Base-by-base conservation (phyloP, 1,140 invertebrate genomes). In the Zaprionus africanus region DNA sequence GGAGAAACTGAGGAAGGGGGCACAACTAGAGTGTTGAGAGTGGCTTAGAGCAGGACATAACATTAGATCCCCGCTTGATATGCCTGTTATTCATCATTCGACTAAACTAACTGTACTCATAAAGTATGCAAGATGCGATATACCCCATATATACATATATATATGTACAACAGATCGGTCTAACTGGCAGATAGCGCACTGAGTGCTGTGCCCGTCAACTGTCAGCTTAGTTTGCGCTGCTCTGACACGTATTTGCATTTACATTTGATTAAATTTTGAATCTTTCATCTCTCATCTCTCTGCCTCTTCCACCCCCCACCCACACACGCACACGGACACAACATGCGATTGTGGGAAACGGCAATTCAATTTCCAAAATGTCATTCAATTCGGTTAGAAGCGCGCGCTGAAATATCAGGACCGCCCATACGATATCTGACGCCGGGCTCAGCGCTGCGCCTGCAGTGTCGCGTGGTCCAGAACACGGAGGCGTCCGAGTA, bases 341-440 rank as follows among this genome's bases (percentile, higher is more conserved):
- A 74, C 36, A 68, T 68, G 36, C 72, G 66, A 63, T 75, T 75
- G 71, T 70, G 22, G 66, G 65, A 4, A 70, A 70, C 43, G 72
- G 72, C 66, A 75, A 75, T 86, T 68, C 67, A 72, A 71, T 79
- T 62, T 68, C 49, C 22, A 51, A 82, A 67, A 67, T 66, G 73
- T 60, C 63, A 65, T 91, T 91, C 77, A 65, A 91, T 92, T 86
- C 66, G 78, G 72, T 82, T 91, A 98, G 97, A 97, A 93, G 97
- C 97, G 2, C 95, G 95, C 87, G 97, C 97, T 22, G 96, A 97
- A 90, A 98, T 98, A 83, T 94, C 95, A 19, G 97, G 97, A 7
- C 96, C 96, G 56, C 93, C 95, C 54, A 97, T 98, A 92, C 97
- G 97, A 84, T 97, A 97, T 92, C 95, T 98, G 65, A 97, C 97